Evolutionary conservation across 2,113 vertebrate genomes (phyloP), one percentile per base, ranked within the genome.

Genomic region (Pseudonaja textilis): DNA sequence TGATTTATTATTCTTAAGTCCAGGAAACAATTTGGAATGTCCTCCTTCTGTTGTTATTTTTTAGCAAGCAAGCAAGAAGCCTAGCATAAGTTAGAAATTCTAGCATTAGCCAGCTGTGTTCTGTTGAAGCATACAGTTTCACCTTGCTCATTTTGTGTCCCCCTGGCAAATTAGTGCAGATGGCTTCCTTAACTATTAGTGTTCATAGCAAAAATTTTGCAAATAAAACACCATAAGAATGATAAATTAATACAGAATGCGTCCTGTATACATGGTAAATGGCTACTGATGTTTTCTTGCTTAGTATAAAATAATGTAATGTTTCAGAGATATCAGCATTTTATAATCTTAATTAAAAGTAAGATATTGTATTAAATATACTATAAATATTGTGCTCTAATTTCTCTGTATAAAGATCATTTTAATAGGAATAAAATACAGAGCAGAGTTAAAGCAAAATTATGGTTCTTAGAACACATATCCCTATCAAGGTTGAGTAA

Each of bases 161-260:
- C 69, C 55, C 81, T 95, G 64, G 87, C 64, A 93, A 52, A 0
- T 94, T 39, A 86, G 59, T 96, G 95, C 85, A 91, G 86, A 55
- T 94, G 74, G 87, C 45, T 93, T 34, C 87, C 22, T 2, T 92
- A 93, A 22, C 91, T 50, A 39, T 92, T 90, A 93, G 85, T 94
- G 93, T 81, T 39, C 47, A 89, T 47, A 57, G 93, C 94, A 85
- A 92, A 91, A 25, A 25, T 93, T 95, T 94, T 89, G 5, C 25
- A 91, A 85, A 85, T 91, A 93, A 93, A 52, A n/a, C 90, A 89
- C 54, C 86, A 45, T 89, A 93, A 0, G 55, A 50, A 85, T 93
- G 94, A 96, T 34, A 92, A 94, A 42, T 93, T 64, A 95, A 94
- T 42, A 47, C 95, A 93, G 59, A 0, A 85, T n/a, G 93, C 93